Conservation (phyloP, 2,797 vertebrate species). For the Hirundo rustica region DNA sequence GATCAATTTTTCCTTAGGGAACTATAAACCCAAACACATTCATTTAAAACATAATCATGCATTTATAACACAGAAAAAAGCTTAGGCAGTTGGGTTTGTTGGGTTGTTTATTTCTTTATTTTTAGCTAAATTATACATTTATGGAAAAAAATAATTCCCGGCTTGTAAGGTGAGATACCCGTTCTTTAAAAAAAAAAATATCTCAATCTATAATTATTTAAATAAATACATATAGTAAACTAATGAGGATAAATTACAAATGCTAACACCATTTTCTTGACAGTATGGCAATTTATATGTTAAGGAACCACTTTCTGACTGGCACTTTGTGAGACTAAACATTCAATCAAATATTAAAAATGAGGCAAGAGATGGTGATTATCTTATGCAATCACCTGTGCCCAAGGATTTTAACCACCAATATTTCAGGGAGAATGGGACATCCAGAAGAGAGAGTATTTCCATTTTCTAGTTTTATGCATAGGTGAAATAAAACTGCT, state of each 20-base stretch:
- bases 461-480: neutral
- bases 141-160: neutral
- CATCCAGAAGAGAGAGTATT: neutral
- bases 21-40: neutral
- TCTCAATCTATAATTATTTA: neutral
- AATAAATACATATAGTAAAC: neutral
- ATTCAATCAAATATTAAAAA: neutral
- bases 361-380: neutral
- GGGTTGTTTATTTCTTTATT: neutral
- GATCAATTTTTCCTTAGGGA: neutral
- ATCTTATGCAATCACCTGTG: neutral
- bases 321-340: neutral
- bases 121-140: neutral
- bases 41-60: neutral
- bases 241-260: neutral
- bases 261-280: neutral
- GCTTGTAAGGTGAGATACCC: neutral
- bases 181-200: neutral
- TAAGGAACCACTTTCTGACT: neutral
- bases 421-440: neutral
- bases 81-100: neutral
- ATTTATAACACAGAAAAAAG: neutral
- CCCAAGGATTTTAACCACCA: neutral
- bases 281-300: neutral
- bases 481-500: neutral